These are phyloP conservation scores for Nettapus auritus DNA, from an alignment of 2,113 vertebrate species.

Conservation along the genomic window DNA sequence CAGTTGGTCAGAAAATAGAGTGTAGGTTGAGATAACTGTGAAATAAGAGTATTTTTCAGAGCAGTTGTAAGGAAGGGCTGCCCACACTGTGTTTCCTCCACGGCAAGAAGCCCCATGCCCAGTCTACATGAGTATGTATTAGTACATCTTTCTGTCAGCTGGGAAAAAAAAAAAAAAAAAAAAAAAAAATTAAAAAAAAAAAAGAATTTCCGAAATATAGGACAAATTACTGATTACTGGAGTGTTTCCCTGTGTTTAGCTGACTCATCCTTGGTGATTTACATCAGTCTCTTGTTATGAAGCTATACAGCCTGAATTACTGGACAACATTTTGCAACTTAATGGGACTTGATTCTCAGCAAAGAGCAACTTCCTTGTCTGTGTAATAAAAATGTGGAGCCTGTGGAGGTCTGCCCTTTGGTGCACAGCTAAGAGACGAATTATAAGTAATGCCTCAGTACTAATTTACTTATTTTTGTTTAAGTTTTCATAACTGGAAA, in stretches of 20 bases:
- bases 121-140: background rate
- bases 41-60: background rate
- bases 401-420: fast-evolving
- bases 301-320: background rate
- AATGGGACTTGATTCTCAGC: fast-evolving
- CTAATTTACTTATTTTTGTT: background rate
- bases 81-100: fast-evolving
- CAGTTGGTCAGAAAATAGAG: background rate
- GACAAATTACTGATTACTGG: too few relatives aligned
- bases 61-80: background rate
- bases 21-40: background rate
- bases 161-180: background rate
- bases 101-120: background rate
- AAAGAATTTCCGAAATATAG: background rate
- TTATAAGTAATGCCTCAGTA: too few relatives aligned
- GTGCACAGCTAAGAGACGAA: too few relatives aligned
- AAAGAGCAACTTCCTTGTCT: background rate
- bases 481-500: background rate
- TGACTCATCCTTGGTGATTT: background rate
- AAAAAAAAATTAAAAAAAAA: background rate
- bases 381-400: fast-evolving
- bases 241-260: background rate
- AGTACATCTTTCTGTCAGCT: background rate
- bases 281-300: background rate
- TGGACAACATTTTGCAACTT: background rate